phyloP scores from a whole-genome alignment of 2,888 invertebrate species.

The Drosophila austrosaltans region DNA sequence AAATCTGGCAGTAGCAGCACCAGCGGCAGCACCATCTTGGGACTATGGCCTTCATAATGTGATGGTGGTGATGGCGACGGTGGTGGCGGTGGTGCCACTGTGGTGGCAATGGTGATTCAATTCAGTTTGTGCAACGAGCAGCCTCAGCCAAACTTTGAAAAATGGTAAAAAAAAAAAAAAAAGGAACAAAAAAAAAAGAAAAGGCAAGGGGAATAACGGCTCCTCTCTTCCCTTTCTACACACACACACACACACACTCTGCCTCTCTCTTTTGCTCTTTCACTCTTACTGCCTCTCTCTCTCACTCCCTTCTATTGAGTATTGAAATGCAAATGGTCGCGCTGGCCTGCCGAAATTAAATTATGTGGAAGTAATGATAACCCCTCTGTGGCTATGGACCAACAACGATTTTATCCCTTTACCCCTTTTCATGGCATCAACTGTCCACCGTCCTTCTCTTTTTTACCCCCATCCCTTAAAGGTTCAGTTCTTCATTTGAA shows the following conservation, averaged over 20 bases:
- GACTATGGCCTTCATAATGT: conserved; percentile 36
- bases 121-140: conserved; percentile 77
- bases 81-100: neutral
- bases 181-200: conserved; percentile 9
- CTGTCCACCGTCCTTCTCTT: neutral
- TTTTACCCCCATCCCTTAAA: neutral
- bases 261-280: too few relatives aligned
- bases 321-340: conserved; percentile 79
- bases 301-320: conserved; percentile 47
- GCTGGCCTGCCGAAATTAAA: conserved; percentile 77
- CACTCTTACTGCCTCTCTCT: neutral
- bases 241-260: too few relatives aligned
- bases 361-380: conserved; percentile 80
- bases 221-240: too few relatives aligned
- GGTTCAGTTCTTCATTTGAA: conserved; percentile 48
- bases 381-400: conserved; percentile 61
- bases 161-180: conserved; percentile 54
- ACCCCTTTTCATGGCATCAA: neutral
- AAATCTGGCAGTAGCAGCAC: conserved; percentile 75
- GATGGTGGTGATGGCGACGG: conserved; percentile 6
- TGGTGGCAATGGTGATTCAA: conserved; percentile 59
- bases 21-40: conserved; percentile 55
- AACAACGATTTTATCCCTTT: conserved; percentile 11
- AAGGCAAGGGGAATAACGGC: conserved; percentile 6
- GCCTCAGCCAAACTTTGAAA: conserved; percentile 69